Evolutionary conservation across 2,113 vertebrate species (phyloP), one percentile per base, ranked within the genome.

Genomic region (Tinamus guttatus): DNA sequence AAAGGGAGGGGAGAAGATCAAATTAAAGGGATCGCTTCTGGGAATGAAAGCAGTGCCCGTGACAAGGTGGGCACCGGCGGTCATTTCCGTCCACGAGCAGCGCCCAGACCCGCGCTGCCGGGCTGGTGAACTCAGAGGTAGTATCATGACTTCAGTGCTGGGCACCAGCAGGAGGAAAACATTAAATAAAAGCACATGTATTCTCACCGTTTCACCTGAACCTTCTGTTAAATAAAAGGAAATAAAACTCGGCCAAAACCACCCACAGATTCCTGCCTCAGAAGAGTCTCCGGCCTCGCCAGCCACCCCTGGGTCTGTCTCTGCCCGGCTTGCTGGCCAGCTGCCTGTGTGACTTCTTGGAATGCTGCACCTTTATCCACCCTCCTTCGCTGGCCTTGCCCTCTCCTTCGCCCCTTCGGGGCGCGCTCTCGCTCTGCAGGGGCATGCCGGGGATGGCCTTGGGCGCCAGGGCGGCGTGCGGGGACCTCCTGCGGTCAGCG

Each of bases 341-440:
- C 64, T 97, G 98, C 89, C 98, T 98, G 75, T 97, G 96, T 64
- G 98, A 71, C 97, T 98, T 99, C 95, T 98, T 99, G 1, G 95
- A 95, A 16, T 99, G 97, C 83, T 99, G 98, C 94, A 99, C 99
- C 96, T 98, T 99, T 83, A 98, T 99, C 99, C 99, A 99, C 2
- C 98, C 99, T 3, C 98, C 98, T 7, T 99, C 99, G 9, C 95
- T 96, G 81, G 84, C 96, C 96, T 97, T 99, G 96, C 90, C 94
- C 60, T 98, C 98, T 60, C 98, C 98, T 56, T 97, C 98, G 9
- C 96, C 95, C 68, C 94, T 96, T 68, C 90, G 90, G 36, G 96
- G 91, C 40, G 96, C 81, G 13, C 90, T 85, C 87, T 97, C 98
- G 0, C 89, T 73, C 90, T 96, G 94, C 2, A 98, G 80, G n/a